Evolutionary conservation across 2,888 invertebrate genomes (phyloP), one percentile per base, ranked within the genome.

Genomic region (Anticlea derivata): DNA sequence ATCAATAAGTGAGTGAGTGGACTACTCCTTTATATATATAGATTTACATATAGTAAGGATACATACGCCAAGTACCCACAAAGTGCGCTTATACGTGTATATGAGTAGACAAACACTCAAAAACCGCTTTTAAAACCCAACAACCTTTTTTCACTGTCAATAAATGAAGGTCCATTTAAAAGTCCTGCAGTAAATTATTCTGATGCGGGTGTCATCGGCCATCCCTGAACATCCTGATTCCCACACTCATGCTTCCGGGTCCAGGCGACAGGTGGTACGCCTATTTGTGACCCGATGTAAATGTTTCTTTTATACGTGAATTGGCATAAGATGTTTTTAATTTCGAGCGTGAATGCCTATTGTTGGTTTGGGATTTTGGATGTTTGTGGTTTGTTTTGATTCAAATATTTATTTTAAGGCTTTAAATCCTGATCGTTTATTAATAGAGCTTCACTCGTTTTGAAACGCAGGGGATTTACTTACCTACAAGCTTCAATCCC

Each of bases 201-300:
- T 34, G 40, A 49, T 53, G 53, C 53, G 53, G 53, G 48, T 35
- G 31, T 11, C 22, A 7, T 17, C 30, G 38, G 29, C 27, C 29
- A 34, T 39, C 37, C 43, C 47, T 41, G 43, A 24, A 34, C 31
- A 41, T 43, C 34, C 26, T 7, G 38, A 30, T 51, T 51, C 51
- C 51, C 51, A 51, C 51, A 30, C 35, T 46, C 39, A 3, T 5
- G 48, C 50, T 69, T 71, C 69, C 72, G 72, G 70, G 72, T 67
- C 59, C 60, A 37, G 7, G 29, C 29, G 49, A 45, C 56, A 56
- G 56, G 56, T 56, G 56, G 33, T 22, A 11, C 23, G 10, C 2
- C 41, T 37, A 22, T 39, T 11, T 41, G 35, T 37, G 44, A 24
- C 43, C 23, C 38, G 20, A 38, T 34, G 29, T 27, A 11, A 6